Evolutionary conservation across 2,888 invertebrate species (phyloP), one percentile per base, ranked within the genome.

Genomic region (Drosophila longiperda): DNA sequence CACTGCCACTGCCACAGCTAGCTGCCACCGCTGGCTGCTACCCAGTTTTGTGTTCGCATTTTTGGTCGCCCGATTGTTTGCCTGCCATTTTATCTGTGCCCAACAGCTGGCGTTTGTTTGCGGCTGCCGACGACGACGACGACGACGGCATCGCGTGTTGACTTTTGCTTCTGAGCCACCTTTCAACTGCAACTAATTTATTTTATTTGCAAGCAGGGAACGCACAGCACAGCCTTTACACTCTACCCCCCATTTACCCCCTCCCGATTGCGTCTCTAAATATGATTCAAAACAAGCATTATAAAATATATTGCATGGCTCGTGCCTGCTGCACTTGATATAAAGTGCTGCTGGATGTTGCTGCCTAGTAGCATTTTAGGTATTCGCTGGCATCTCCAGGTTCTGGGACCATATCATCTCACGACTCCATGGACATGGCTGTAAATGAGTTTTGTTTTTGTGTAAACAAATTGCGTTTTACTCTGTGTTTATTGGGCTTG

Each of bases 101-200:
- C 75, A 87, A 82, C 85, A 86, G 85, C 85, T 86, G 85, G 90
- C 85, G 86, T 85, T 89, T 89, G 90, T 86, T 89, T 88, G 89
- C 89, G 90, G 90, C 54, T 85, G 81, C 83, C 81, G 86, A 60
- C 78, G 82, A 78, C 71, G 49, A 79, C 71, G 12, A 45, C 23
- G 23, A 67, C 77, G 87, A 80, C 73, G 32, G 75, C 73, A 82
- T 75, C 79, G 86, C 90, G 80, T 87, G 89, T 86, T 90, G 85
- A 86, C 85, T 89, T 87, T 86, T 78, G 80, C 80, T 87, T 80
- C 89, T 85, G 90, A 89, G 88, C 88, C 80, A 86, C 85, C 85
- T 86, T 86, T 86, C 88, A 86, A 89, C 90, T 88, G 88, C 88
- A 90, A 75, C 86, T 90, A 86, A 86, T 86, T 86, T 90, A 86